phyloP scores from a whole-genome alignment of 2,888 invertebrate species.

The Athalia rosae region DNA sequence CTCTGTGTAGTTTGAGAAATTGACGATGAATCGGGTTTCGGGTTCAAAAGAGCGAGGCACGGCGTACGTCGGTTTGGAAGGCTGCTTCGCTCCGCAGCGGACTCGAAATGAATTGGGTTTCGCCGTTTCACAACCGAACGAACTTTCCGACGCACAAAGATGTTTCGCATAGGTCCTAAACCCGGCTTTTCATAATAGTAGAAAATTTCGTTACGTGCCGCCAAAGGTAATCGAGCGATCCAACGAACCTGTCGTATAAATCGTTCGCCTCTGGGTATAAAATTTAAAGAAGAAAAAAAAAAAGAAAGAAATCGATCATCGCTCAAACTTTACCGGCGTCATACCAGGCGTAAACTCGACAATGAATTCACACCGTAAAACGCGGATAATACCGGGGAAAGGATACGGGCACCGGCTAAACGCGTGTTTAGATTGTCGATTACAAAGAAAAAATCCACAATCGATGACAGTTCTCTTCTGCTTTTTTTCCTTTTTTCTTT shows the following conservation, averaged over 20 bases:
- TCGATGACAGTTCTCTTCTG: conserved; percentile 16
- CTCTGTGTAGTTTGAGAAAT: conserved; percentile 32
- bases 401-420: neutral
- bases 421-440: conserved; percentile 26
- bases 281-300: neutral
- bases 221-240: conserved; percentile 28
- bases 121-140: conserved; percentile 25
- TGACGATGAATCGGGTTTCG: conserved; percentile 37
- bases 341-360: conserved; percentile 8
- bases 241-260: neutral
- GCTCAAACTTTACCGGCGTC: neutral
- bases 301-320: neutral
- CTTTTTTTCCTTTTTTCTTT: neutral
- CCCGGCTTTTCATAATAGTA: neutral
- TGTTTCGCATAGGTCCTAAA: neutral
- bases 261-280: conserved; percentile 16
- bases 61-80: neutral
- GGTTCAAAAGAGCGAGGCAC: conserved; percentile 21
- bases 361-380: conserved; percentile 1
- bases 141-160: neutral
- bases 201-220: neutral
- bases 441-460: conserved; percentile 23
- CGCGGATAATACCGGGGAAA: neutral
- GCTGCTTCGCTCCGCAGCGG: neutral
- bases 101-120: conserved; percentile 39